Evolutionary conservation across 2,797 vertebrate genomes (phyloP), one percentile per base, ranked within the genome.

Genomic region (Karalla daura): DNA sequence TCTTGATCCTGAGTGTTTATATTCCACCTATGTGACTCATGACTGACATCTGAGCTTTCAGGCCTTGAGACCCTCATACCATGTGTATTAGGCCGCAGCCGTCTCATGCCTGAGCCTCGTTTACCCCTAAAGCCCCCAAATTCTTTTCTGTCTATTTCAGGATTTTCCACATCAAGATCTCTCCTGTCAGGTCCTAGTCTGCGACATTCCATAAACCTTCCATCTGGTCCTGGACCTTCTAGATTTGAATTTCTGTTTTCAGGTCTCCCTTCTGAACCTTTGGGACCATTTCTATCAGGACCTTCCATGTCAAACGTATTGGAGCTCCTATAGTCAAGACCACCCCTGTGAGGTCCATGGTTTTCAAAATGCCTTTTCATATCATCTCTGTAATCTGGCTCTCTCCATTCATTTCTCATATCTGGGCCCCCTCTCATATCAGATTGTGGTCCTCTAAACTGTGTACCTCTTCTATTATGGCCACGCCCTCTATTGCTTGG

Each of bases 121-220:
- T 58, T 61, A 44, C 41, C 74, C 46, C 68, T 82, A 28, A 79
- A 81, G 37, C 74, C 58, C 28, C 73, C 74, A 80, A 71, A 77
- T 67, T 44, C 25, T 60, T 56, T 67, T 67, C 67, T 58, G 24
- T 13, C 30, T 46, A 27, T 52, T 65, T 18, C 44, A 56, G 37
- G 18, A 24, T 23, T 67, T 63, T 78, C 65, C 3, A 53, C 56
- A 5, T 76, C 53, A 36, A 35, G 13, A n/a, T 11, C 47, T 45
- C 18, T 54, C 13, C 74, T 78, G 74, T 85, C 81, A 62, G 58
- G 51, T 58, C 52, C 54, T 15, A 13, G 17, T 7, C 55, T 70
- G 20, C 51, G 25, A 66, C 14, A 69, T 40, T 78, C 74, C 61
- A 70, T 58, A 73, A 70, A 49, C 35, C 66, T 74, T 5, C 33